Percentiles rank a stretch among this genome's conserved stretches.
phyloP scores from a whole-genome alignment of 2,888 invertebrate genomes.

The Osedax fenrisi region DNA sequence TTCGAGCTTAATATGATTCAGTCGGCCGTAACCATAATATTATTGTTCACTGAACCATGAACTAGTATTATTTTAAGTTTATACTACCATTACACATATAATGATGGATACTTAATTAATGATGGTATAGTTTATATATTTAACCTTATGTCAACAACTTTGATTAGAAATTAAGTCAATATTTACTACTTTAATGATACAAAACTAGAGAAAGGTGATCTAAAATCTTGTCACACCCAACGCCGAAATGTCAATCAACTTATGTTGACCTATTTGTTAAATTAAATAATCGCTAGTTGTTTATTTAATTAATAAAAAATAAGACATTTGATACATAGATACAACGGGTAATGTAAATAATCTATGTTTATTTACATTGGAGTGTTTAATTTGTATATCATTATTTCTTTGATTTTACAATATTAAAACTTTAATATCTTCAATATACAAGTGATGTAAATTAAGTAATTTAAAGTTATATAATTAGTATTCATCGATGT shows the following conservation, averaged over 20 bases:
- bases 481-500: no score
- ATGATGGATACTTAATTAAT: no score
- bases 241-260: background rate
- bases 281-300: background rate
- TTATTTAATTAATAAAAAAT: background rate
- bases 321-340: no score
- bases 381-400: no score
- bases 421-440: no score
- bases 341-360: no score
- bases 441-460: no score
- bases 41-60: background rate
- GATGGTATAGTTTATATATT: background rate
- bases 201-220: background rate
- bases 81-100: no score
- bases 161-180: background rate
- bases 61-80: no score
- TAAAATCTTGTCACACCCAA: background rate
- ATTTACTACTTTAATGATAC: background rate
- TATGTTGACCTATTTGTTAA: background rate
- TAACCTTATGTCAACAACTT: background rate
- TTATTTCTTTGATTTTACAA: no score
- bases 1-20: background rate
- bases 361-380: no score
- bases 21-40: background rate
- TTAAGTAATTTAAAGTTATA: no score